Evolutionary conservation across 2,113 vertebrate genomes (phyloP), one percentile per base, ranked within the genome.

Genomic region (Turnix velox): DNA sequence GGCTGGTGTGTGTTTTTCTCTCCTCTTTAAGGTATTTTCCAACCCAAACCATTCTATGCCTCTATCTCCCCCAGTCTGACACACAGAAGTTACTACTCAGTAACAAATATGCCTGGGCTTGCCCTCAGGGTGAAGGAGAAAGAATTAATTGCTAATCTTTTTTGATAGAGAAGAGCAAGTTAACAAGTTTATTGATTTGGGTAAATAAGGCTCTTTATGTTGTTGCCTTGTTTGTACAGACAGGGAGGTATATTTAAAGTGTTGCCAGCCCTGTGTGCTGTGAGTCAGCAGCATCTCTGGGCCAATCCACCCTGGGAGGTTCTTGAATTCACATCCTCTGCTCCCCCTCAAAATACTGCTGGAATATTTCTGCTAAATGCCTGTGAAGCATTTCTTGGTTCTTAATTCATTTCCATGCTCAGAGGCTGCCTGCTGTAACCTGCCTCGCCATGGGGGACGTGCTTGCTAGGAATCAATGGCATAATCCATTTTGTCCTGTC

Each of bases 111-210:
- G 3, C 57, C 52, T 83, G 51, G 37, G 39, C 19, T 48, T 48
- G 31, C 42, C 63, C 54, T 46, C 27, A 25, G 35, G 88, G 81
- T 79, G 85, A 79, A 78, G 81, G 55, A 74, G 77, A 83, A 91
- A 78, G 85, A 51, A 86, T 93, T 86, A 93, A 43, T 73, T 67
- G 75, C 83, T 66, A 75, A 90, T 90, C 87, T 71, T 75, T 61
- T 27, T 62, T 84, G 67, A 87, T 76, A 75, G 77, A 61, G 67
- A 79, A 71, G 37, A 55, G 16, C 57, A 42, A 84, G 78, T 84
- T 87, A 92, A 83, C 78, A 89, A 74, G 57, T 66, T 43, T 90
- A 94, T 92, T 90, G 93, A 94, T 92, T 87, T 72, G 12, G 78
- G 62, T 71, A 75, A 87, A 71, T 74, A 87, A 87, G 80, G 57